These are phyloP conservation scores for Rhinopomastus cyanomelas DNA, from an alignment of 2,113 vertebrate genomes.

Conservation along the genomic window DNA sequence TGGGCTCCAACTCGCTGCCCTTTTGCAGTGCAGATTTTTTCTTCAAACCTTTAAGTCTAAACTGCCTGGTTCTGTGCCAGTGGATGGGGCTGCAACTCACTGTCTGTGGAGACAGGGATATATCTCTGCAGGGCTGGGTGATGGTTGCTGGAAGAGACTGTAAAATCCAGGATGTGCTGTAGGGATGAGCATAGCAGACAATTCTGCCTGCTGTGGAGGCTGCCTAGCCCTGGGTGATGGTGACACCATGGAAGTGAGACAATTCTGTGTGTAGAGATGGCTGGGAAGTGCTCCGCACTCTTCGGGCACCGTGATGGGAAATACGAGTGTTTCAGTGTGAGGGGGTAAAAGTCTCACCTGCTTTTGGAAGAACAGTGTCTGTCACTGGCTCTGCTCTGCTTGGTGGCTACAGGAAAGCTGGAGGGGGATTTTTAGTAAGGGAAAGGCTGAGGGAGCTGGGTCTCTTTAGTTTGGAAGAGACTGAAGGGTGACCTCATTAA, in stretches of 20 bases:
- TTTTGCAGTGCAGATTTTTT: background rate
- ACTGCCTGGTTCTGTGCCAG: background rate
- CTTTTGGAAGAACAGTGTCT: background rate
- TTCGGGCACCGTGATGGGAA: background rate
- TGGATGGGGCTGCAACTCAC: background rate
- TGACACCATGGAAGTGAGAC: background rate
- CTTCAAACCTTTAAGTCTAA: background rate
- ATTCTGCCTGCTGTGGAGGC: background rate
- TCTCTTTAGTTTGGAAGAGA: no score
- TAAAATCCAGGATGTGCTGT: background rate
- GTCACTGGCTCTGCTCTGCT: background rate
- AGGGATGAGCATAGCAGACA: background rate
- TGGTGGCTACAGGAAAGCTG: background rate
- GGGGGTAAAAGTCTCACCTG: background rate
- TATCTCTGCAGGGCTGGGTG: background rate
- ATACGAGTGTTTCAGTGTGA: accelerated
- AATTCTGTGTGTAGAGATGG: background rate
- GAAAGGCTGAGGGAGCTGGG: no score
- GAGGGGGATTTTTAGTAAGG: no score
- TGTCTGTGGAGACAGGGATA: background rate
- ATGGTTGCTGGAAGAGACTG: background rate
- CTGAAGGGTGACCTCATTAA: no score
- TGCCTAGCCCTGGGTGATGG: background rate
- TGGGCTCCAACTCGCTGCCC: background rate
- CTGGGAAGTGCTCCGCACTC: background rate